Base-by-base conservation (phyloP, 2,797 vertebrate genomes). In the Gymnoscopelus microlampas region DNA sequence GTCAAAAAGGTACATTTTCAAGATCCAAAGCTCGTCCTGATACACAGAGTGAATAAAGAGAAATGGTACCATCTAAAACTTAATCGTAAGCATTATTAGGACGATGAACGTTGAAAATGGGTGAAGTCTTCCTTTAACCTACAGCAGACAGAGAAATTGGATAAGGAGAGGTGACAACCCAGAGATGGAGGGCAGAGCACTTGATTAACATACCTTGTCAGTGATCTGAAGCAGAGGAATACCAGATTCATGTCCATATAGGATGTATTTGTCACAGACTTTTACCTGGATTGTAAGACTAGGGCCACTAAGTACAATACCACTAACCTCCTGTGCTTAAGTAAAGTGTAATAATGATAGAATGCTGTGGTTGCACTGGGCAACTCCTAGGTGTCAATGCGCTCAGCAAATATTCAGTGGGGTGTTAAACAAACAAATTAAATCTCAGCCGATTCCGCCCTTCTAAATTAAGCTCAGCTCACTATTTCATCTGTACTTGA, bases 91-190 rank as follows among this genome's bases (percentile, higher is more conserved):
- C 39, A 44, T 44, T 44, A 44, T 8, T 44, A 44, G 35, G 5
- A 6, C 35, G 1, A 39, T 39, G n/a, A 39, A 6, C 5, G 6
- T 2, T 32, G 6, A 39, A 39, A 39, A 39, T 39, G 5, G 35
- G 4, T 1, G 4, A 50, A 12, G 58, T 59, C 51, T 57, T 32
- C 29, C 24, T n/a, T 51, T 12, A 63, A 57, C 63, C 32, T 60
- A 39, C 66, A 15, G 24, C 60, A 60, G 39, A 29, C 2, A 10
- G 9, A 53, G 59, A 60, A 26, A 77, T 72, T 63, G 49, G 60
- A 35, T 29, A 51, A 68, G 69, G 44, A 58, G 61, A 69, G 56
- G 51, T 15, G 50, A 50, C 53, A 44, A 44, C 7, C 39, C 39
- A 49, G 63, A 60, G 47, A 35, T 59, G 65, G 53, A 66, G 19